A percentile compares a stretch with the other conserved stretches of the same genome.
These are phyloP conservation scores for Cyphomyrus discorhynchus DNA, from an alignment of 2,113 vertebrate species.

Conservation along the genomic window DNA sequence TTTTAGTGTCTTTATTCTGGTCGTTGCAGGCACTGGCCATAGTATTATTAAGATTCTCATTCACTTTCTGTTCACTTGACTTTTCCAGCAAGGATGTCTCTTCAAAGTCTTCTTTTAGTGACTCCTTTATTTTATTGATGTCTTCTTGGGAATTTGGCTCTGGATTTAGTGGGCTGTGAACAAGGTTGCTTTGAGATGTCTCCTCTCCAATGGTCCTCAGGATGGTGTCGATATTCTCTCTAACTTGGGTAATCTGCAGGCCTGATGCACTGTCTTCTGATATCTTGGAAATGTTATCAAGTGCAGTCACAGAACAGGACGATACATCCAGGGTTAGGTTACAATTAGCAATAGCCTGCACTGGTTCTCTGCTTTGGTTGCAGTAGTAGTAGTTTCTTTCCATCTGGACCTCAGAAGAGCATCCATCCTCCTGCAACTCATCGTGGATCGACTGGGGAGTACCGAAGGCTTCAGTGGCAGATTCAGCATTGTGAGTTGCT, in stretches of 20 bases:
- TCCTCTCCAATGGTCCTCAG: slow-evolving; percentile 68
- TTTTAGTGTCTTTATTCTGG: slow-evolving; percentile 30
- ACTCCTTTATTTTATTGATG: slow-evolving; percentile 76
- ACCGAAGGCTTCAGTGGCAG: slow-evolving; percentile 71
- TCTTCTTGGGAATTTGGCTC: slow-evolving; percentile 78
- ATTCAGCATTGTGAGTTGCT: slow-evolving; percentile 67
- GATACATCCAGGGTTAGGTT: slow-evolving; percentile 83
- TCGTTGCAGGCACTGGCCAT: slow-evolving; percentile 32
- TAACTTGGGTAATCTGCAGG: slow-evolving; percentile 66
- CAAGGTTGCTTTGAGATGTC: slow-evolving; percentile 71
- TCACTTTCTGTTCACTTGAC: slow-evolving; percentile 36
- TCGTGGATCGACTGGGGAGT: slow-evolving; percentile 75
- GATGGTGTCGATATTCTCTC: slow-evolving; percentile 75
- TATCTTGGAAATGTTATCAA: slow-evolving; percentile 83
- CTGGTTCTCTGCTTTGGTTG: slow-evolving; percentile 78
- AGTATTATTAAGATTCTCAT: slow-evolving; percentile 31
- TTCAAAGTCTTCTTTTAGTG: slow-evolving; percentile 79
- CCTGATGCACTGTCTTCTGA: slow-evolving; percentile 83
- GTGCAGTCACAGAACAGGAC: slow-evolving; percentile 85
- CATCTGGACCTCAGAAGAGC: slow-evolving; percentile 87
- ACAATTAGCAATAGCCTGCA: slow-evolving; percentile 69
- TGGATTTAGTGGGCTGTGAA: slow-evolving; percentile 76
- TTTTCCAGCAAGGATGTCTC: slow-evolving; percentile 65
- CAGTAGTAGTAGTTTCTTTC: slow-evolving; percentile 85
- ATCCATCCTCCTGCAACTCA: slow-evolving; percentile 80